Conservation (phyloP, 2,797 vertebrate genomes). For the Psittacula derbiana region DNA sequence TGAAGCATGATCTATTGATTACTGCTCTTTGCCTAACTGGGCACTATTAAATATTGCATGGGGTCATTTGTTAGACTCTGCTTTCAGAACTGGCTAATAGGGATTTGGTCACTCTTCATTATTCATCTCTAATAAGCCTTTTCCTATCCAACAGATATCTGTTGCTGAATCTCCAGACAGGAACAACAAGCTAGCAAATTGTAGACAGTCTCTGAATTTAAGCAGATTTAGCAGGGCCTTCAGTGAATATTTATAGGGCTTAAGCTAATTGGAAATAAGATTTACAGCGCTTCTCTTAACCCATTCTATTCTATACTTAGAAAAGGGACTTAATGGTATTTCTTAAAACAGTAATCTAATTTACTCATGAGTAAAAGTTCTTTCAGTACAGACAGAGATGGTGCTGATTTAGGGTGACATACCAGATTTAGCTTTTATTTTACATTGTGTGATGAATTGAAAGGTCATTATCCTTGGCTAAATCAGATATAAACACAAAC, state of each 20-base stretch:
- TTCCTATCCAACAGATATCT: conserved; percentile 48
- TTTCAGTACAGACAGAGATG: background rate
- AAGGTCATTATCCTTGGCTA: background rate
- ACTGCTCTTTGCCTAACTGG: background rate
- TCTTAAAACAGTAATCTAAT: conserved; percentile 44
- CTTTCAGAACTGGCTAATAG: conserved; percentile 34
- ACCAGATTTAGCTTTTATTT: background rate
- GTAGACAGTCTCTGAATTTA: conserved; percentile 26
- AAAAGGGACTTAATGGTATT: conserved; percentile 5
- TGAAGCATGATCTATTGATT: background rate
- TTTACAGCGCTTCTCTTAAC: conserved; percentile 51
- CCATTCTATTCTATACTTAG: conserved; percentile 12
- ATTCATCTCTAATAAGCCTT: conserved; percentile 54
- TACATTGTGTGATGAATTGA: background rate
- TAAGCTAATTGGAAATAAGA: conserved; percentile 65
- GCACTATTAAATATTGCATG: background rate
- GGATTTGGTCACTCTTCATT: conserved; percentile 26
- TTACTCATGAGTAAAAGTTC: conserved; percentile 5
- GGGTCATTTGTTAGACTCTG: conserved; percentile 16
- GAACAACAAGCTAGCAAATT: conserved; percentile 35
- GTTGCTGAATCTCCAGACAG: conserved; percentile 48
- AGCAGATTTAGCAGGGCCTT: conserved; percentile 53
- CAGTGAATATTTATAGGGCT: conserved; percentile 41
- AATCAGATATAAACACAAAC: background rate
- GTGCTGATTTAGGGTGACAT: background rate